phyloP scores from a whole-genome alignment of 2,113 vertebrate genomes.

The Gallinago undulata region DNA sequence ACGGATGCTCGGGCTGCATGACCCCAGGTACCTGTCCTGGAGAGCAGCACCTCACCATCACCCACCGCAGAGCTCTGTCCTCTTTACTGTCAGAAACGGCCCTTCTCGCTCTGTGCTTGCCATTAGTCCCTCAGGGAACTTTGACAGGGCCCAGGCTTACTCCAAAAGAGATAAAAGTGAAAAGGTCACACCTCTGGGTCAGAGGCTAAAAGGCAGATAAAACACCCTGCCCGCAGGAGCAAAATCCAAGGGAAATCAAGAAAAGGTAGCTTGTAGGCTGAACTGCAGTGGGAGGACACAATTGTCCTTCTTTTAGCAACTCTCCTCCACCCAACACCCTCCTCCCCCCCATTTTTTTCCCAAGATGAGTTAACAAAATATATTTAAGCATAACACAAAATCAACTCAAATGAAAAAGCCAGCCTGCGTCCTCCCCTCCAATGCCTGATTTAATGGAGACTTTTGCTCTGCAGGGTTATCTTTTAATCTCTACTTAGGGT shows the following conservation, averaged over 20 bases:
- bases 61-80: neutral
- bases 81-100: neutral
- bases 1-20: accelerated
- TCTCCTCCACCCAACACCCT: neutral
- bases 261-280: neutral
- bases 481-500: slow-evolving; percentile 21
- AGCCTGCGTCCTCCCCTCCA: neutral
- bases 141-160: slow-evolving; percentile 32
- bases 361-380: slow-evolving; percentile 35
- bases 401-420: slow-evolving; percentile 6
- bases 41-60: neutral
- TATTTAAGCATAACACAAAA: slow-evolving; percentile 40
- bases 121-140: neutral
- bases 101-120: neutral
- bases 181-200: slow-evolving; percentile 59
- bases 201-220: slow-evolving; percentile 67
- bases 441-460: neutral
- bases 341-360: neutral
- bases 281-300: neutral
- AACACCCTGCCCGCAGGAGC: slow-evolving; percentile 34
- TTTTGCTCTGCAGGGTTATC: slow-evolving; percentile 7
- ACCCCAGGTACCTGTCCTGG: neutral
- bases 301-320: slow-evolving; percentile 18
- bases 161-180: slow-evolving; percentile 53
- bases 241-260: slow-evolving; percentile 20